Conservation (phyloP, 2,888 invertebrate genomes). For the Amiota mariae region DNA sequence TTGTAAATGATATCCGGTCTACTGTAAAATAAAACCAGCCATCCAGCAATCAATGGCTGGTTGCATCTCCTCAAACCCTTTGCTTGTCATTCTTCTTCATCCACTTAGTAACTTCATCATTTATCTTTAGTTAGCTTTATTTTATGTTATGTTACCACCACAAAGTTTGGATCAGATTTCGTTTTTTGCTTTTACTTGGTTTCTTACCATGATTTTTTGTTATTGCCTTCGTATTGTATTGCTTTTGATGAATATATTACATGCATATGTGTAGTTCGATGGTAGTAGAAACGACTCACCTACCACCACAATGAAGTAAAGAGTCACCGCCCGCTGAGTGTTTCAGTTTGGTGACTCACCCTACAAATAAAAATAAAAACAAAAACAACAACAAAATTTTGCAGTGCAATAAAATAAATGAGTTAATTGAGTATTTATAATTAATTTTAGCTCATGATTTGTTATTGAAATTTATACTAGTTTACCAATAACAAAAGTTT, state of each 20-base stretch:
- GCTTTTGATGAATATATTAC: not conserved
- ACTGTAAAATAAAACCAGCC: not conserved
- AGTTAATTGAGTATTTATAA: constrained; percentile 4
- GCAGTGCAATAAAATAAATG: constrained; percentile 13
- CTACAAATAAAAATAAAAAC: constrained; percentile 3
- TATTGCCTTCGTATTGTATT: not conserved
- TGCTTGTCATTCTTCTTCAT: not conserved
- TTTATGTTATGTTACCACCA: not conserved
- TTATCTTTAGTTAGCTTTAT: not conserved
- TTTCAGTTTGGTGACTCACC: constrained; percentile 6
- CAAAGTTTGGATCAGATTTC: constrained; percentile 21
- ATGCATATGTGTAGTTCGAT: not conserved
- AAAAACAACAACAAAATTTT: constrained; percentile 8
- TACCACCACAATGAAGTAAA: not conserved
- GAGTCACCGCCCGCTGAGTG: constrained; percentile 8
- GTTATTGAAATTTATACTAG: not conserved
- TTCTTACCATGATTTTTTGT: constrained; percentile 10
- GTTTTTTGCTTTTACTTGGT: constrained; percentile 6
- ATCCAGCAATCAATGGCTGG: too few relatives aligned
- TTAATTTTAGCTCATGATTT: constrained; percentile 18
- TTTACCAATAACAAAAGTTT: not conserved
- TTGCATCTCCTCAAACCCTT: too few relatives aligned
- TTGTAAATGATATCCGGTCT: not conserved
- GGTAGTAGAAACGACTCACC: too few relatives aligned
- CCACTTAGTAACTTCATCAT: not conserved